A percentile compares a stretch with the other conserved stretches of the same genome.
phyloP scores from a whole-genome alignment of 2,888 invertebrate genomes.

The Diarsia rubi region DNA sequence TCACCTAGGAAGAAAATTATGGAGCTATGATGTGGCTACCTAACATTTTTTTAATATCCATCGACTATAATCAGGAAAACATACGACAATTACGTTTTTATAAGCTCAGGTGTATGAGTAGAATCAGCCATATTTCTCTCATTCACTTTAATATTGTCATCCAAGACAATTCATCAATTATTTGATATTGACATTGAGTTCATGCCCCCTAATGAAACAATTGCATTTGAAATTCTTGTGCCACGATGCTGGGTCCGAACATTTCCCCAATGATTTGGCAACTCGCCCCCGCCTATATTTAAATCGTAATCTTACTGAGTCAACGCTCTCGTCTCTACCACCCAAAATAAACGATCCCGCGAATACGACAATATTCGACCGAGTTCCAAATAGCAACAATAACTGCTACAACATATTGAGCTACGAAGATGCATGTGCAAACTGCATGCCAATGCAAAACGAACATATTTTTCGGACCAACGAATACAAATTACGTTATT shows the following conservation, averaged over 20 bases:
- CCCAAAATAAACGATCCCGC: slow-evolving; percentile 86
- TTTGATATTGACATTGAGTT: slow-evolving; percentile 54
- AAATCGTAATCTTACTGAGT: slow-evolving; percentile 90
- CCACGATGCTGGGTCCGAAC: slow-evolving; percentile 74
- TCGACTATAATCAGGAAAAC: background rate
- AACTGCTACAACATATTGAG: slow-evolving; percentile 55
- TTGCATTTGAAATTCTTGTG: slow-evolving; percentile 78
- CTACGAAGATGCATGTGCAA: slow-evolving; percentile 42
- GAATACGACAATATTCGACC: slow-evolving; percentile 82
- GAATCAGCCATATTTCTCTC: slow-evolving; percentile 1
- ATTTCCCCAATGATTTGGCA: slow-evolving; percentile 90
- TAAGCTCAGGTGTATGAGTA: background rate
- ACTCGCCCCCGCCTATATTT: slow-evolving; percentile 89
- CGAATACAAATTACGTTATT: slow-evolving; percentile 4
- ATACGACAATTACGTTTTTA: background rate
- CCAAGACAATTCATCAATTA: slow-evolving; percentile 23
- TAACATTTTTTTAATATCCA: background rate
- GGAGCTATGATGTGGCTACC: background rate
- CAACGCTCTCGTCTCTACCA: slow-evolving; percentile 87
- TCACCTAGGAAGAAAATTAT: background rate
- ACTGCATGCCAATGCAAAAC: slow-evolving; percentile 17
- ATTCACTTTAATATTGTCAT: slow-evolving; percentile 8
- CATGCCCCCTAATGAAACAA: slow-evolving; percentile 74
- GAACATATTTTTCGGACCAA: background rate
- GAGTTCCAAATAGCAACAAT: slow-evolving; percentile 80